Evolutionary conservation across 2,888 invertebrate species (phyloP), one percentile per base, ranked within the genome.

Genomic region (Nowickia ferox): DNA sequence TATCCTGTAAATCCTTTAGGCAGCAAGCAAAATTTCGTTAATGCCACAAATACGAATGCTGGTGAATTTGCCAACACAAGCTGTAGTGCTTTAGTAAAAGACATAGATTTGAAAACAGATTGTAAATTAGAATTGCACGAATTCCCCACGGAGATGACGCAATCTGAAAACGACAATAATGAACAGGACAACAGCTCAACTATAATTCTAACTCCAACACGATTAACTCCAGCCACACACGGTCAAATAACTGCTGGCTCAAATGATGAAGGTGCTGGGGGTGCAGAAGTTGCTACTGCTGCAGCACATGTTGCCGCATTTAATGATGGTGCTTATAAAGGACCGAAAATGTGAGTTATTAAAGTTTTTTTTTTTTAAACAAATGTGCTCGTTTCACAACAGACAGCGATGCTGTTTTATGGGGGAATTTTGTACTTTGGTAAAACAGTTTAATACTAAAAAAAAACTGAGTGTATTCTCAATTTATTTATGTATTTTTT

Each of bases 181-280:
- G 80, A 88, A 88, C 89, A 90, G 87, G 89, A 90, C 87, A 89
- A 90, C 87, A 89, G 89, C 87, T 89, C 91, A 89, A 91, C 91
- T 89, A 91, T 90, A 89, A 90, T 90, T 89, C 88, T 91, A 90
- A 90, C 89, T 88, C 91, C 92, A 89, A 89, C 91, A 89, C 90
- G 90, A 91, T 91, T 92, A 90, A 91, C 90, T 90, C 76, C 89
- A 90, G n/a, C 19, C 72, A 78, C 80, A 72, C 77, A 74, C 74
- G 87, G 84, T 83, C 87, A 40, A 84, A 84, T 68, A 83, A 84
- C 81, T 84, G 86, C 82, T 17, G 59, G 78, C 72, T 83, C 68
- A 30, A 80, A 69, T 13, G 77, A 51, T 72, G 78, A 19, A 9
- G 44, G 15, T 63, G 13, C 8, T 55, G 63, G 22, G 5, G 53